Conservation (phyloP, 2,797 vertebrate genomes). For the Furcifer pardalis region DNA sequence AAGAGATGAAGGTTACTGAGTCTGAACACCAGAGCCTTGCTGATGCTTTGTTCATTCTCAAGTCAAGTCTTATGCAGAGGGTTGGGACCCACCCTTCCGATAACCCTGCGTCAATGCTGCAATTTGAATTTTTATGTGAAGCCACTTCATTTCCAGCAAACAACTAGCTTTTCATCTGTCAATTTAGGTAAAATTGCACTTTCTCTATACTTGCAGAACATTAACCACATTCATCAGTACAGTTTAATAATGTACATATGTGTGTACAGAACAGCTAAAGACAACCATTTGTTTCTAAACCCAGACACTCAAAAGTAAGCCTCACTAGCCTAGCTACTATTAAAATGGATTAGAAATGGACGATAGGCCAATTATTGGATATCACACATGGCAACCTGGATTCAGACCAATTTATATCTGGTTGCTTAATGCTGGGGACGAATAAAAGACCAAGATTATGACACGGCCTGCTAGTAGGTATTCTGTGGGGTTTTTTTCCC, state of each 20-base stretch:
- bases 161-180: slow-evolving; percentile 41
- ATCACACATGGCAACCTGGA: background rate
- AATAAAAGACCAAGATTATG: background rate
- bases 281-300: background rate
- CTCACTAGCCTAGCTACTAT: background rate
- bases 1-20: slow-evolving; percentile 73
- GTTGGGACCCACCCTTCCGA: slow-evolving; percentile 21
- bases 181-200: slow-evolving; percentile 51
- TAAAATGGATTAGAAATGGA: background rate
- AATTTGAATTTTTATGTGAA: slow-evolving; percentile 51
- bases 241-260: background rate
- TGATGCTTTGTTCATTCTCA: slow-evolving; percentile 74
- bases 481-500: background rate
- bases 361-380: background rate
- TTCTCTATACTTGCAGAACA: slow-evolving; percentile 57
- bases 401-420: background rate
- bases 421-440: background rate
- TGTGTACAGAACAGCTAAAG: background rate
- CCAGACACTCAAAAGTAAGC: background rate
- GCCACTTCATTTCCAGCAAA: slow-evolving; percentile 58
- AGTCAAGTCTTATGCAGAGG: slow-evolving; percentile 65
- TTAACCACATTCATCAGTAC: slow-evolving; percentile 47
- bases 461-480: background rate
- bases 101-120: slow-evolving; percentile 50
- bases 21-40: slow-evolving; percentile 76